These are phyloP conservation scores for Drosophila sulfurigaster DNA, from an alignment of 1,140 invertebrate genomes.

Conservation along the genomic window DNA sequence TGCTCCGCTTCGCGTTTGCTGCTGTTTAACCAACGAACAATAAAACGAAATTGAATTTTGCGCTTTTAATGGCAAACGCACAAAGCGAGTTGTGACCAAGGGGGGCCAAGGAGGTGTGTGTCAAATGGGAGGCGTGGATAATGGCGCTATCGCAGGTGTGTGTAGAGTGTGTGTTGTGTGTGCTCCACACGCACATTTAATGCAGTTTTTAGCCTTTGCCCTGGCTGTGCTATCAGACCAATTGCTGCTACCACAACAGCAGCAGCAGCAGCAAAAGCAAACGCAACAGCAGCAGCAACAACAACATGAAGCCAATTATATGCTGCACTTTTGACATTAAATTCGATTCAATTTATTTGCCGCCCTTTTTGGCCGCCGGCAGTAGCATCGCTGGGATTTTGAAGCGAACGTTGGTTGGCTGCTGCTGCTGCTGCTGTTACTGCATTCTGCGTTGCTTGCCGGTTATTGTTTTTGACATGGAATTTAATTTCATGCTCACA, in stretches of 20 bases:
- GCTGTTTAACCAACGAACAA: slow-evolving; percentile 79
- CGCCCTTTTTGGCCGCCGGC: slow-evolving; percentile 54
- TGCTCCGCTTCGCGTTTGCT: slow-evolving; percentile 5
- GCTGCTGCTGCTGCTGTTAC: neutral
- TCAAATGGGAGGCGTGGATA: slow-evolving; percentile 13
- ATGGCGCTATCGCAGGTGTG: slow-evolving; percentile 39
- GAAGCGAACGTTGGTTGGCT: slow-evolving; percentile 27
- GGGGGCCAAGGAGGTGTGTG: neutral
- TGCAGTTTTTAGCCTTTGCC: slow-evolving; percentile 42
- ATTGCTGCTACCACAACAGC: slow-evolving; percentile 14
- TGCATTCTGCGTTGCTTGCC: slow-evolving; percentile 39
- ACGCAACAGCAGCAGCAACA: slow-evolving; percentile 26
- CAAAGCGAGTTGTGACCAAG: slow-evolving; percentile 58
- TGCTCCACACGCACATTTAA: slow-evolving; percentile 27
- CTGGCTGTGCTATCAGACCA: slow-evolving; percentile 14
- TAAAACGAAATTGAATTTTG: slow-evolving; percentile 83
- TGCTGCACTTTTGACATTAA: slow-evolving; percentile 82
- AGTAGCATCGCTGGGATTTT: slow-evolving; percentile 34
- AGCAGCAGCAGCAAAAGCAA: slow-evolving; percentile 13
- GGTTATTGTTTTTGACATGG: slow-evolving; percentile 77
- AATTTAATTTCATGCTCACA: slow-evolving; percentile 78
- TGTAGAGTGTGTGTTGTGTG: slow-evolving; percentile 47
- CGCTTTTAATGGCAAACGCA: slow-evolving; percentile 78
- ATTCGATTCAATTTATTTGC: slow-evolving; percentile 78
- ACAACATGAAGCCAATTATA: slow-evolving; percentile 74